Percentiles rank a stretch among this genome's conserved stretches.
Conservation (phyloP, 2,888 invertebrate species). For the Melangyna quadrimaculata region DNA sequence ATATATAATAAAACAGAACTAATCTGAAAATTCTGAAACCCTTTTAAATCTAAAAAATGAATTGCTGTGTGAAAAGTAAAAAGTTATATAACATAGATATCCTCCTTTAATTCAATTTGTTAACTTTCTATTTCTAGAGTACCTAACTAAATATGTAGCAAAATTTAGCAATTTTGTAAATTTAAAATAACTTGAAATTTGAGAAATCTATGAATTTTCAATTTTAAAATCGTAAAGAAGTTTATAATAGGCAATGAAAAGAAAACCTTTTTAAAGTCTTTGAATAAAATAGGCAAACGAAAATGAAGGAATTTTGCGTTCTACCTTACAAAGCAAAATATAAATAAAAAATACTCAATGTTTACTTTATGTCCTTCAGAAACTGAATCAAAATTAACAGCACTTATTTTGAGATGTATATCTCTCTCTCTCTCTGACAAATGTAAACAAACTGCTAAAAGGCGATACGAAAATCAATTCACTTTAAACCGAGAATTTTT, state of each 20-base stretch:
- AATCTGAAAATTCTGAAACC: too few species aligned
- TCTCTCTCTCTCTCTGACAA: background rate
- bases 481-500: background rate
- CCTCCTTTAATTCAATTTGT: too few species aligned
- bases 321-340: background rate
- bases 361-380: constrained; percentile 3
- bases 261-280: background rate
- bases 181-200: too few species aligned
- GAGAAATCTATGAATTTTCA: too few species aligned
- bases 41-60: too few species aligned
- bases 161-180: too few species aligned
- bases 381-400: background rate
- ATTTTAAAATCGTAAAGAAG: background rate
- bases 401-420: background rate
- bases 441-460: background rate
- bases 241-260: background rate
- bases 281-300: too few species aligned
- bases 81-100: too few species aligned
- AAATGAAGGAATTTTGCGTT: background rate
- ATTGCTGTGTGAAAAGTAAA: too few species aligned
- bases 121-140: too few species aligned
- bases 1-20: too few species aligned
- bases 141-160: too few species aligned
- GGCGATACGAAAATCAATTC: background rate
- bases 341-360: background rate